Evolutionary conservation across 2,797 vertebrate genomes (phyloP), one percentile per base, ranked within the genome.

Genomic region (Lophius americanus): DNA sequence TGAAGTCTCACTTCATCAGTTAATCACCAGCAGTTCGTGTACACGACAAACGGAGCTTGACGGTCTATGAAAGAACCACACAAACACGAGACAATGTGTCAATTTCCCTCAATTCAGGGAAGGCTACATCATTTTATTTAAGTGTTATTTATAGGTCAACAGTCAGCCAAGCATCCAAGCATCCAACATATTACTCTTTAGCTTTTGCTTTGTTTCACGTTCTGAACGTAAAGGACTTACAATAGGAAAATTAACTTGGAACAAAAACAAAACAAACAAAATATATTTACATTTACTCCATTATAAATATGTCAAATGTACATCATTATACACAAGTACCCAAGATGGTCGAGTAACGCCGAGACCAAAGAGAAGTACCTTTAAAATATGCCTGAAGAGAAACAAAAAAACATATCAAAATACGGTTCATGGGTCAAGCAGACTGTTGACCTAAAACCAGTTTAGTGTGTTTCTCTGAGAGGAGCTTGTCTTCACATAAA

Each of bases 231-330:
- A 85, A 82, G 71, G 70, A 90, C 86, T 80, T 78, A 89, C 86
- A 88, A 89, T 74, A 84, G 81, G 83, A 82, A 90, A 90, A 88
- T 76, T 35, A 84, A 90, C 80, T 63, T 76, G 58, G 85, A 90
- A 75, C 79, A 85, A 81, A 78, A 68, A 5, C 39, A 61, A 50
- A 10, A 9, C 39, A 67, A 78, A 69, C 61, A 82, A 79, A 85
- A 87, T 57, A 93, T 95, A 95, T 95, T 95, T 95, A 95, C 94
- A 95, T 23, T 23, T 92, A 94, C 91, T 93, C 91, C 92, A 91
- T 94, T 95, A 95, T 95, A 95, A 95, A 95, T 95, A 95, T 95
- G 93, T 94, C 88, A 93, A 95, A 95, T 95, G 89, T 95, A 95
- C 94, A 95, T 93, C 91, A 95, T 94, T 94, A 93, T 95, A 94